Evolutionary conservation across 1,140 invertebrate species (phyloP).

Genomic region (Diabrotica virgifera): DNA sequence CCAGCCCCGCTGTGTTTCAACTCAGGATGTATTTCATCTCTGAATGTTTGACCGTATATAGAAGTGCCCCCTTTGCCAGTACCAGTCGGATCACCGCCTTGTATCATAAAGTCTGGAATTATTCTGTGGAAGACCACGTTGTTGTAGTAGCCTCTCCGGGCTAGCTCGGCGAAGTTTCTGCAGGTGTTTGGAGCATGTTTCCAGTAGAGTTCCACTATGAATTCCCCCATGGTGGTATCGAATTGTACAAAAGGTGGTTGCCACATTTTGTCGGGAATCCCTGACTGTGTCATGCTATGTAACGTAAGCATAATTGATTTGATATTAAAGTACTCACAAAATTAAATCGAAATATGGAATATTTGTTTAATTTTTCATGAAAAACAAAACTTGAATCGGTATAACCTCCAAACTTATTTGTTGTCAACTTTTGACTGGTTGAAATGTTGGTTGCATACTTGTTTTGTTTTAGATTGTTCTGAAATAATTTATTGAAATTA

Average conservation of each 20-base stretch:
- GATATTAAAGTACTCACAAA: too few species aligned
- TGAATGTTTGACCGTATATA: constrained; percentile 93
- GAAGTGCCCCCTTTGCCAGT: constrained; percentile 94
- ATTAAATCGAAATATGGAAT: too few species aligned
- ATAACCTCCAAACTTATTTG: too few species aligned
- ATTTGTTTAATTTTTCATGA: too few species aligned
- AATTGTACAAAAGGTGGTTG: constrained; percentile 77
- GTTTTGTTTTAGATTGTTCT: too few species aligned
- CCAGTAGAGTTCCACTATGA: constrained; percentile 94
- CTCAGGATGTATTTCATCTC: constrained; percentile 93
- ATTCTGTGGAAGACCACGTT: constrained; percentile 95
- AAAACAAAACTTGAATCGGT: too few species aligned
- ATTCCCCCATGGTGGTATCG: constrained; percentile 89
- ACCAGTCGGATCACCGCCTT: constrained; percentile 86
- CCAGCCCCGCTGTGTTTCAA: constrained; percentile 89
- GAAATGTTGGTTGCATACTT: too few species aligned
- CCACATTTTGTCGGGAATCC: constrained; percentile 82
- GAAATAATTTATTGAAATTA: too few species aligned
- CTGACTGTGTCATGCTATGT: constrained; percentile 44
- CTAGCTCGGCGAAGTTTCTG: constrained; percentile 93
- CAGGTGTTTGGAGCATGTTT: constrained; percentile 95
- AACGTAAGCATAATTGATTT: too few species aligned
- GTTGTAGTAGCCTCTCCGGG: constrained; percentile 92
- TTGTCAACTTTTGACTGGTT: too few species aligned
- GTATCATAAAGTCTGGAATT: constrained; percentile 97